These are phyloP conservation scores for Anodontia alba DNA, from an alignment of 2,888 invertebrate genomes.

Conservation along the genomic window DNA sequence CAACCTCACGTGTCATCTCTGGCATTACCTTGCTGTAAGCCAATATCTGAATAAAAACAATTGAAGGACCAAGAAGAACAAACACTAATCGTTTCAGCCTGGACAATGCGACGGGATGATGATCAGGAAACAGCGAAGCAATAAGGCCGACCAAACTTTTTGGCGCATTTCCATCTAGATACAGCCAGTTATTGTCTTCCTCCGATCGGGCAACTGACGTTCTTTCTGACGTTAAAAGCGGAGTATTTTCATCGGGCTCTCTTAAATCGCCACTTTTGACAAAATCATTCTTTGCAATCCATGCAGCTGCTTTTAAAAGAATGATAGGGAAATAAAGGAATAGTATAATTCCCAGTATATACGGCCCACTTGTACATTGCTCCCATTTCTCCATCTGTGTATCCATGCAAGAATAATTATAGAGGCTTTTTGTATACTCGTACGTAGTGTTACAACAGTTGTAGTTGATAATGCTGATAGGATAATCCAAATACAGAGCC, in stretches of 20 bases:
- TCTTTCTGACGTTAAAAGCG: no score
- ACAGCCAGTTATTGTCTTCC: neutral
- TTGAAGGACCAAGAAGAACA: neutral
- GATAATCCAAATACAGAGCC: neutral
- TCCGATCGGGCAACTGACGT: neutral
- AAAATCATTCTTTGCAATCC: neutral
- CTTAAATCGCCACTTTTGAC: no score
- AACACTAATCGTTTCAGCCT: neutral
- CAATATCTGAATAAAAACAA: neutral
- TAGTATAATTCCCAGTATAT: slow-evolving; percentile 14
- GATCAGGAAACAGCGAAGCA: neutral
- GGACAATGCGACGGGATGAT: neutral
- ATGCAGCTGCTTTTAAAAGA: neutral
- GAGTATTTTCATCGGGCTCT: no score
- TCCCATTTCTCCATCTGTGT: slow-evolving; percentile 2
- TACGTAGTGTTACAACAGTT: neutral
- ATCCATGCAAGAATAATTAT: neutral
- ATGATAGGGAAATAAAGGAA: slow-evolving; percentile 10
- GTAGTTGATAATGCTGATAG: slow-evolving; percentile 1
- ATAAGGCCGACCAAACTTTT: neutral
- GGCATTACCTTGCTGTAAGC: neutral
- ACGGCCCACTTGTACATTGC: slow-evolving; percentile 10
- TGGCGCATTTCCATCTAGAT: neutral
- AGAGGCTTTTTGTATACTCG: neutral
- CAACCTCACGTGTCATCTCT: neutral